phyloP scores from a whole-genome alignment of 2,888 invertebrate genomes.

The Eremobia ochroleuca region DNA sequence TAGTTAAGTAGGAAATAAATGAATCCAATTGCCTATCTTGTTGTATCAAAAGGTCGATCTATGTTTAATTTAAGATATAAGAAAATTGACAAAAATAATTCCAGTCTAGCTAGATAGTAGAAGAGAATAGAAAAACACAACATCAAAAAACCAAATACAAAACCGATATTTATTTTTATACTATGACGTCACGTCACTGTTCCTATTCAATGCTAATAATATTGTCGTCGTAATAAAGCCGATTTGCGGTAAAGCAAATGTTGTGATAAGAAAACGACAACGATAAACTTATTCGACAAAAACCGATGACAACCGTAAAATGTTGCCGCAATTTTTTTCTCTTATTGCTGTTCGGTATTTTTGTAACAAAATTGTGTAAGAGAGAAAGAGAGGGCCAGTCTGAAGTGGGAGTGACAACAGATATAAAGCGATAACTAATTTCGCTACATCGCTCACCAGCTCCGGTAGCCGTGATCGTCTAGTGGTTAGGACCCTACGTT shows the following conservation, averaged over 20 bases:
- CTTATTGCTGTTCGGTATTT: slow-evolving; percentile 14
- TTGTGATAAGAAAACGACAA: slow-evolving; percentile 45
- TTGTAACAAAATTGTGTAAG: slow-evolving; percentile 23
- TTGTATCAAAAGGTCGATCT: neutral
- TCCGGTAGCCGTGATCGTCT: slow-evolving; percentile 93
- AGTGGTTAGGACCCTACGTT: slow-evolving; percentile 94
- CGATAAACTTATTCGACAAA: slow-evolving; percentile 26
- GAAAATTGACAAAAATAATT: neutral
- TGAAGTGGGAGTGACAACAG: slow-evolving; percentile 10
- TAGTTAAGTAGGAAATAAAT: neutral
- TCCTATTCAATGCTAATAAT: slow-evolving; percentile 38
- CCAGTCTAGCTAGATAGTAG: too few relatives aligned
- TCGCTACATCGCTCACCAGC: slow-evolving; percentile 61
- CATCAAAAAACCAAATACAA: neutral
- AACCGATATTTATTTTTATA: slow-evolving; percentile 9
- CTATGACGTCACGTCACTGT: slow-evolving; percentile 20
- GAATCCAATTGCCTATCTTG: neutral
- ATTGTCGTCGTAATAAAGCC: slow-evolving; percentile 8
- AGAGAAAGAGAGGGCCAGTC: slow-evolving; percentile 22
- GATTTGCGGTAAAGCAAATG: slow-evolving; percentile 16
- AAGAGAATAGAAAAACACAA: neutral
- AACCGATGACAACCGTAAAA: slow-evolving; percentile 28
- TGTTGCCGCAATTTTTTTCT: slow-evolving; percentile 6
- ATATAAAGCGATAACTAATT: slow-evolving; percentile 30
- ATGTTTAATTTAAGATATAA: too few relatives aligned